These are phyloP conservation scores for Lanistes nyassanus DNA, from an alignment of 1,140 invertebrate species.

Conservation along the genomic window DNA sequence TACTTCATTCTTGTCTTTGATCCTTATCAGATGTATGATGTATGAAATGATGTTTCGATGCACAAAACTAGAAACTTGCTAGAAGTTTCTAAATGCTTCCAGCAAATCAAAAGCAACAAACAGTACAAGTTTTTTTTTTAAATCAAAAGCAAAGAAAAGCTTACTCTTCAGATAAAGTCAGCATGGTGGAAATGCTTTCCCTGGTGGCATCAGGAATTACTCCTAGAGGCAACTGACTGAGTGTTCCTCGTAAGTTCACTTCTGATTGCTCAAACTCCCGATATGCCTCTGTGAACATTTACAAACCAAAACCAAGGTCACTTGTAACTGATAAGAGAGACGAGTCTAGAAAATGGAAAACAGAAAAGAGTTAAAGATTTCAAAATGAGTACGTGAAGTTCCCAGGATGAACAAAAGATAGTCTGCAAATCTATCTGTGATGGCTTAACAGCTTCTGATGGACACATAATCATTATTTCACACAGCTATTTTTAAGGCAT, in stretches of 20 bases:
- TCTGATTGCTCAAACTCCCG: conserved; percentile 58
- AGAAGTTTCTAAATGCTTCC: no score
- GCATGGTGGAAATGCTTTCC: conserved; percentile 39
- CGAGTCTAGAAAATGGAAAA: background rate
- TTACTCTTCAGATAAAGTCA: conserved; percentile 32
- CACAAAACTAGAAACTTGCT: background rate
- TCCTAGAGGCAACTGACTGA: conserved; percentile 44
- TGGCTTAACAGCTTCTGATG: no score
- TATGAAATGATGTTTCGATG: conserved; percentile 7
- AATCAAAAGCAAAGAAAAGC: background rate
- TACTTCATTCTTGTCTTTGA: no score
- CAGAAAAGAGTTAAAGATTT: background rate
- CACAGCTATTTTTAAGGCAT: no score
- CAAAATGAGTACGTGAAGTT: no score
- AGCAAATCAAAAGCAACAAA: no score
- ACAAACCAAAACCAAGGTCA: conserved; percentile 12
- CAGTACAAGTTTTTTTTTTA: background rate
- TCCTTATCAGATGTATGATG: no score
- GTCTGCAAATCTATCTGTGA: no score
- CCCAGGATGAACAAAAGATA: no score
- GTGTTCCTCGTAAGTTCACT: conserved; percentile 51
- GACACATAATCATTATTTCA: no score
- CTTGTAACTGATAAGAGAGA: conserved; percentile 5
- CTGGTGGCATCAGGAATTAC: conserved; percentile 34
- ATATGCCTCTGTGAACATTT: conserved; percentile 49